Evolutionary conservation across 1,140 invertebrate genomes (phyloP).

Genomic region (Trichonephila clavipes): DNA sequence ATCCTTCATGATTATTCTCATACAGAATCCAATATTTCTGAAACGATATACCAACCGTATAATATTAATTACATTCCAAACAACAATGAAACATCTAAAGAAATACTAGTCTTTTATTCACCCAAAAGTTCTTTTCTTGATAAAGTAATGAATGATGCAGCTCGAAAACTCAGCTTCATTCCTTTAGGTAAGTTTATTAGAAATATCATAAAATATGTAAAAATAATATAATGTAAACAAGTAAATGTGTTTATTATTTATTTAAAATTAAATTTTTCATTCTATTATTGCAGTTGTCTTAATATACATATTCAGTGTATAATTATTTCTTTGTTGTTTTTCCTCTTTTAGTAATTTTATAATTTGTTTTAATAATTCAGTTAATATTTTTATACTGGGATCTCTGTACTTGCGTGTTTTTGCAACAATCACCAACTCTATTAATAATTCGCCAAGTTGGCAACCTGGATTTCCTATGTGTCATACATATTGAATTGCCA

Average conservation of each 20-base stretch:
- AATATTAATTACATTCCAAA: not conserved
- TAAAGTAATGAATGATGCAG: not conserved
- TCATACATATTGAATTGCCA: too few species aligned
- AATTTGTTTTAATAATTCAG: not conserved
- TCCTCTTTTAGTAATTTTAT: not conserved
- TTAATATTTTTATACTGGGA: not conserved
- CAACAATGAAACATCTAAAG: not conserved
- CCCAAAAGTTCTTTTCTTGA: not conserved
- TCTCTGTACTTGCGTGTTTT: too few species aligned
- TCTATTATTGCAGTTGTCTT: not conserved
- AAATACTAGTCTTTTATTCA: not conserved
- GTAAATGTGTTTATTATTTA: not conserved
- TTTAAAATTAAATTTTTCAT: not conserved
- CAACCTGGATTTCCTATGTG: too few species aligned
- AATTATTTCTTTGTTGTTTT: not conserved
- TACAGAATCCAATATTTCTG: not conserved
- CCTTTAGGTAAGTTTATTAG: not conserved
- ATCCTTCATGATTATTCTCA: conserved; percentile 82
- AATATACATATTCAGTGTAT: not conserved
- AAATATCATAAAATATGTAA: not conserved
- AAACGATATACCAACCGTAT: not conserved
- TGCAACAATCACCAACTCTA: too few species aligned
- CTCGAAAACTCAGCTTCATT: not conserved
- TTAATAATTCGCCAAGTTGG: too few species aligned
- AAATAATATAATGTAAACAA: not conserved